Percentiles rank a stretch among this genome's conserved stretches.
These are phyloP conservation scores for Bambusicola thoracicus DNA, from an alignment of 2,113 vertebrate species.

Conservation along the genomic window DNA sequence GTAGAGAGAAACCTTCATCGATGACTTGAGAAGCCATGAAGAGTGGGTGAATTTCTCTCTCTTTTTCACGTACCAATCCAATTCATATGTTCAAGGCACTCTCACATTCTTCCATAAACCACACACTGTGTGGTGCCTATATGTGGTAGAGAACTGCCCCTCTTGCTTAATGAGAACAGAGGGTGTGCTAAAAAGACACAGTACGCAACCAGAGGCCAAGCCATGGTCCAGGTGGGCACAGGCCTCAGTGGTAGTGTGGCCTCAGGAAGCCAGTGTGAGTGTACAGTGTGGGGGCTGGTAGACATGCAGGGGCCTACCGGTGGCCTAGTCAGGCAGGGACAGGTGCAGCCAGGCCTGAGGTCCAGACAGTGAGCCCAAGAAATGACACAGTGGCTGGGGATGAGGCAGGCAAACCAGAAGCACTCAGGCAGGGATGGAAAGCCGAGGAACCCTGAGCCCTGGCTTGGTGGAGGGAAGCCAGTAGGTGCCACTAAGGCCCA, in stretches of 20 bases:
- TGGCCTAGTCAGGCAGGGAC: no score
- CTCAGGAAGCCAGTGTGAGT: not conserved
- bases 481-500: accelerated
- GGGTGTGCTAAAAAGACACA: not conserved
- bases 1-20: not conserved
- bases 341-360: accelerated
- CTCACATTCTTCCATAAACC: not conserved
- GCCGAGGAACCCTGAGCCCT: not conserved
- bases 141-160: accelerated
- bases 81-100: not conserved
- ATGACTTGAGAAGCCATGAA: not conserved
- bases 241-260: not conserved
- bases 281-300: not conserved
- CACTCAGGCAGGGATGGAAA: not conserved
- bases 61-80: not conserved
- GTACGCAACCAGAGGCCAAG: no score
- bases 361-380: not conserved
- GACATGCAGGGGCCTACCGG: not conserved
- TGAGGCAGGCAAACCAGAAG: not conserved
- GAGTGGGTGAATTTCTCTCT: not conserved
- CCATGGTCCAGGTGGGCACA: not conserved
- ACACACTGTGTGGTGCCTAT: accelerated
- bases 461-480: not conserved
- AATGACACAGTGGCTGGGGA: accelerated
- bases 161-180: accelerated